Percentiles rank a stretch among this genome's conserved stretches.
Conservation (phyloP, 2,797 vertebrate genomes). For the Melopsittacus undulatus region DNA sequence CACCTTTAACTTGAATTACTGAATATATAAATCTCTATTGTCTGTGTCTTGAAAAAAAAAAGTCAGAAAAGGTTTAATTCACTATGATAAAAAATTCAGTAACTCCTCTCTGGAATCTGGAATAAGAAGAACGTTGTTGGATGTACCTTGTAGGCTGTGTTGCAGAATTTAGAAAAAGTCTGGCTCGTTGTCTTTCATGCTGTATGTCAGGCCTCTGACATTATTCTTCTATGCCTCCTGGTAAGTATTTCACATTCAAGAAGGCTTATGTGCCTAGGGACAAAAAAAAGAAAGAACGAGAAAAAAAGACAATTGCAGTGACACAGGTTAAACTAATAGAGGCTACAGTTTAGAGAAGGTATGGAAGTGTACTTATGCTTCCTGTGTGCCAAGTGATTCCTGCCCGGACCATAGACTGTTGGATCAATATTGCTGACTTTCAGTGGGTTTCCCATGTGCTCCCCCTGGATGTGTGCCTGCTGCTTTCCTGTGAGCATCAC, state of each 20-base stretch:
- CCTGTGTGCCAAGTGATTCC: neutral
- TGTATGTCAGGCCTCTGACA: constrained; percentile 3
- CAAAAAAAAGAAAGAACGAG: neutral
- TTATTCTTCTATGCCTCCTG: constrained; percentile 12
- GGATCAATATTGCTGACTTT: neutral
- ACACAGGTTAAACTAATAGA: constrained; percentile 29
- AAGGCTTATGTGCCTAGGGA: neutral
- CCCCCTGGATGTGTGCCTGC: neutral
- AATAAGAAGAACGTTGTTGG: neutral
- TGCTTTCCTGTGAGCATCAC: neutral
- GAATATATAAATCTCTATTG: neutral
- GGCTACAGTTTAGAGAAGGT: neutral
- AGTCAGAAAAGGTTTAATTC: neutral
- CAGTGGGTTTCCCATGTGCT: neutral
- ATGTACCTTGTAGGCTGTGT: neutral
- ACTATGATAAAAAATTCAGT: neutral
- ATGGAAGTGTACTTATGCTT: neutral
- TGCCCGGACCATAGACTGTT: neutral
- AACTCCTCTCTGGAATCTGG: neutral
- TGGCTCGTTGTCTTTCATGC: constrained; percentile 23
- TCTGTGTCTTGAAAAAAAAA: neutral
- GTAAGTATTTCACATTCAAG: constrained; percentile 18
- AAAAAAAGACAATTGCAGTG: neutral
- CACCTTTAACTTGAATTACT: neutral
- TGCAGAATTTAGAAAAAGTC: constrained; percentile 19